A percentile compares a stretch with the other conserved stretches of the same genome.
Conservation (phyloP, 2,797 vertebrate species). For the Morelia viridis region DNA sequence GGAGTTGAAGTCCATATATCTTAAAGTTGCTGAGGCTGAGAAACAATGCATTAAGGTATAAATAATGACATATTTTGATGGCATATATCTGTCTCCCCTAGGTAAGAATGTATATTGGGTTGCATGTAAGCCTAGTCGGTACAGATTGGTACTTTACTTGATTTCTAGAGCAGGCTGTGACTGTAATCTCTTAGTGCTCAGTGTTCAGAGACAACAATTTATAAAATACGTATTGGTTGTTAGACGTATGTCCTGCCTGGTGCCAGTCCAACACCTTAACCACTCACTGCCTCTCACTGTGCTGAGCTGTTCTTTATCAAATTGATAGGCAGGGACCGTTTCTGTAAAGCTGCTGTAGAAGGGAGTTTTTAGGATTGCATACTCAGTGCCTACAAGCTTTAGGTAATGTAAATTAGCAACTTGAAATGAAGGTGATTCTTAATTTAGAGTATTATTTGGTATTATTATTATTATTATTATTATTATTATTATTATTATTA, state of each 20-base stretch:
- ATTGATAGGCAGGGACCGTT: too few species aligned
- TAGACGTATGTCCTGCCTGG: not conserved
- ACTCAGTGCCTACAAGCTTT: not conserved
- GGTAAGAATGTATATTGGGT: not conserved
- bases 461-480: not conserved
- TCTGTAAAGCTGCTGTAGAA: not conserved
- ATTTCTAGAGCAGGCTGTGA: not conserved
- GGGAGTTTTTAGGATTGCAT: too few species aligned
- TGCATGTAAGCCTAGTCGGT: not conserved
- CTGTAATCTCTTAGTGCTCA: not conserved
- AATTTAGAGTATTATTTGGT: too few species aligned
- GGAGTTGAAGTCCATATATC: too few species aligned
- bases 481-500: not conserved
- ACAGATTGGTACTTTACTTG: not conserved
- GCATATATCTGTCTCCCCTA: not conserved
- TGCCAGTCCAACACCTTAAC: not conserved
- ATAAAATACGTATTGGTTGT: not conserved
- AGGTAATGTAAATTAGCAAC: not conserved
- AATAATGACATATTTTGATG: too few species aligned
- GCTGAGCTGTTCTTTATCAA: not conserved
- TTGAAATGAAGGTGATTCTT: not conserved
- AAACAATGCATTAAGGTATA: too few species aligned
- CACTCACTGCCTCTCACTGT: not conserved
- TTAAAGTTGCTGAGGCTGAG: too few species aligned
- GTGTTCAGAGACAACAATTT: not conserved